A percentile compares a stretch with the other conserved stretches of the same genome.
These are phyloP conservation scores for Osmerus mordax DNA, from an alignment of 2,113 vertebrate species.

Conservation along the genomic window DNA sequence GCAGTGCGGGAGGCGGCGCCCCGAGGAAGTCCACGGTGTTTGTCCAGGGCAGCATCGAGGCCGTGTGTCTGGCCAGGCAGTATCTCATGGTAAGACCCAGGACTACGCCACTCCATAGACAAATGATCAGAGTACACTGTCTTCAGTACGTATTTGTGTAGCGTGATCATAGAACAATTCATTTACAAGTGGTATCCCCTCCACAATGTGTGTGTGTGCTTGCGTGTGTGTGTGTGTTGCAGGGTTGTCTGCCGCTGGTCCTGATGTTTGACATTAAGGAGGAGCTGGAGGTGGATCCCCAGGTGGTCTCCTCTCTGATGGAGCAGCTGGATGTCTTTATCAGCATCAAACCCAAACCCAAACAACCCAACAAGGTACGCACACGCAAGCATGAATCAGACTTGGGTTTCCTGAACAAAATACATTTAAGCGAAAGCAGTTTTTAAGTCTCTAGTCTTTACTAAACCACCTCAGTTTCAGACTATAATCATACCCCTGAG, in stretches of 20 bases:
- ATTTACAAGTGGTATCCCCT: too few species aligned
- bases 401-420: not conserved
- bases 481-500: not conserved
- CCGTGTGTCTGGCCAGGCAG: slow-evolving; percentile 93
- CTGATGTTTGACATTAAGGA: slow-evolving; percentile 99
- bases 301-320: slow-evolving; percentile 91
- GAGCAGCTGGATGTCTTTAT: slow-evolving; percentile 98
- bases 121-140: too few species aligned
- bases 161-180: too few species aligned
- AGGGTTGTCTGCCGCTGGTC: slow-evolving; percentile 98
- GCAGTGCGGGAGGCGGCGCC: slow-evolving; percentile 62
- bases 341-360: slow-evolving; percentile 98
- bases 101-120: not conserved
- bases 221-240: slow-evolving; percentile 35
- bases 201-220: not conserved
- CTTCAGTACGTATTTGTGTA: too few species aligned
- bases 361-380: slow-evolving; percentile 94
- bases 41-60: slow-evolving; percentile 97
- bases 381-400: not conserved
- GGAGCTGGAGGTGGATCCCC: slow-evolving; percentile 92
- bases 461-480: not conserved
- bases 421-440: not conserved
- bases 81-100: slow-evolving; percentile 89
- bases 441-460: too few species aligned
- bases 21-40: slow-evolving; percentile 97